Conservation (phyloP, 2,888 invertebrate genomes). For the Archips xylosteana region DNA sequence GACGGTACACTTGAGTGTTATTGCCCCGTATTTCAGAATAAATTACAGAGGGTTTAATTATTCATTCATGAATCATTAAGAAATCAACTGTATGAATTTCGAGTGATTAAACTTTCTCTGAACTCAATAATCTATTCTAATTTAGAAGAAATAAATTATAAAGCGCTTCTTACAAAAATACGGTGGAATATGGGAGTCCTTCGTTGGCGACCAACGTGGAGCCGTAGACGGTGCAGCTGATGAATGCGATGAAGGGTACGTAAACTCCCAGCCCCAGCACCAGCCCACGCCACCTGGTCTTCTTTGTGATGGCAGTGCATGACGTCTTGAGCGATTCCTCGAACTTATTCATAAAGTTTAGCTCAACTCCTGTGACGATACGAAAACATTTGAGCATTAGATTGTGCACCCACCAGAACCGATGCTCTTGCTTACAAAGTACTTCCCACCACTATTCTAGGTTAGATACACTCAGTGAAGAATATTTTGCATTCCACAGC, state of each 20-base stretch:
- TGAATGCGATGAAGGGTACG: slow-evolving; percentile 86
- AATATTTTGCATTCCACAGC: too few relatives aligned
- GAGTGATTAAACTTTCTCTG: too few relatives aligned
- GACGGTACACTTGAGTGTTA: too few relatives aligned
- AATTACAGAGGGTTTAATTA: too few relatives aligned
- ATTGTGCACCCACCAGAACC: too few relatives aligned
- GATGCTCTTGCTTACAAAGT: too few relatives aligned
- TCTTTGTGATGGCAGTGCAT: slow-evolving; percentile 70
- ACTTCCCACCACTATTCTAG: too few relatives aligned
- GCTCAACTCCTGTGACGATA: slow-evolving; percentile 57
- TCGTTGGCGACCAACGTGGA: slow-evolving; percentile 83
- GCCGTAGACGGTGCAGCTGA: slow-evolving; percentile 86
- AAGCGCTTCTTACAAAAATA: slow-evolving; percentile 82
- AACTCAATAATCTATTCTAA: too few relatives aligned
- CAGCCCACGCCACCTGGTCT: slow-evolving; percentile 83
- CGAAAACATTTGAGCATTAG: neutral
- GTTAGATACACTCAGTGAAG: too few relatives aligned
- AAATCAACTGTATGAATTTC: too few relatives aligned
- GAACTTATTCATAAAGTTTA: slow-evolving; percentile 72
- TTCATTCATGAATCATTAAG: too few relatives aligned
- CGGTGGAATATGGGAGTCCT: slow-evolving; percentile 79
- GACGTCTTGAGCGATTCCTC: slow-evolving; percentile 68
- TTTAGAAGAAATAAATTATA: neutral
- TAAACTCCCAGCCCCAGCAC: slow-evolving; percentile 86
- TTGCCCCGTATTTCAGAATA: too few relatives aligned